These are phyloP conservation scores for Bhutanitis thaidina DNA, from an alignment of 2,888 invertebrate species.

Conservation along the genomic window DNA sequence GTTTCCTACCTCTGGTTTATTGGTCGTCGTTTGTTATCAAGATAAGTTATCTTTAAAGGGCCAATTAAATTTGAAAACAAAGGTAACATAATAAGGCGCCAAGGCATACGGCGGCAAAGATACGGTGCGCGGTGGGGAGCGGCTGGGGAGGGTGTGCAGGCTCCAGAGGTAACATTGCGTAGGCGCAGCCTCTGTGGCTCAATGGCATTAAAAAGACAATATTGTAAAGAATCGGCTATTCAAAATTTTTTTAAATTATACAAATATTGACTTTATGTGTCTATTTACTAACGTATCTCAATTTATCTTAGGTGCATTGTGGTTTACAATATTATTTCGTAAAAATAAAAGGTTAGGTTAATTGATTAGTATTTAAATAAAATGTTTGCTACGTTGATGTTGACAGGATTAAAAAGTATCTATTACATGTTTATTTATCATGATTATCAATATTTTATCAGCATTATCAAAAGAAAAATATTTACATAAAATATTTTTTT, in stretches of 20 bases:
- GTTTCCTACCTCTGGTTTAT: conserved; percentile 72
- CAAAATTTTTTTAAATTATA: conserved; percentile 21
- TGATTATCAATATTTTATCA: too few relatives aligned
- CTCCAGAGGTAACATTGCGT: conserved; percentile 46
- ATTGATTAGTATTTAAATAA: too few relatives aligned
- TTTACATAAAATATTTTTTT: too few relatives aligned
- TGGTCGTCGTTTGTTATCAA: conserved; percentile 79
- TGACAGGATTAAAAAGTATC: too few relatives aligned
- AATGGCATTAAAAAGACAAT: conserved; percentile 55
- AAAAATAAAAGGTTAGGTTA: too few relatives aligned
- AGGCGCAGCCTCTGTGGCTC: conserved; percentile 69
- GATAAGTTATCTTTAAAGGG: conserved; percentile 77
- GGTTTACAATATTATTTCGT: too few relatives aligned
- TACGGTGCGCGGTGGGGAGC: conserved; percentile 23
- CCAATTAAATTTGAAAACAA: conserved; percentile 80
- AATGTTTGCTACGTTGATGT: too few relatives aligned
- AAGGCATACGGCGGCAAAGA: conserved; percentile 43
- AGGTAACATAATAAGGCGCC: conserved; percentile 79
- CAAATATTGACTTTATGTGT: neutral
- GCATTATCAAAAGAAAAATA: too few relatives aligned
- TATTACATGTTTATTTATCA: too few relatives aligned
- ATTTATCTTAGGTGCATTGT: too few relatives aligned
- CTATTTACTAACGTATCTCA: too few relatives aligned
- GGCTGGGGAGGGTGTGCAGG: conserved; percentile 36
- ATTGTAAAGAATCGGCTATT: conserved; percentile 47